Conservation (phyloP, 2,797 vertebrate genomes). For the Pyrrhura leucotis region DNA sequence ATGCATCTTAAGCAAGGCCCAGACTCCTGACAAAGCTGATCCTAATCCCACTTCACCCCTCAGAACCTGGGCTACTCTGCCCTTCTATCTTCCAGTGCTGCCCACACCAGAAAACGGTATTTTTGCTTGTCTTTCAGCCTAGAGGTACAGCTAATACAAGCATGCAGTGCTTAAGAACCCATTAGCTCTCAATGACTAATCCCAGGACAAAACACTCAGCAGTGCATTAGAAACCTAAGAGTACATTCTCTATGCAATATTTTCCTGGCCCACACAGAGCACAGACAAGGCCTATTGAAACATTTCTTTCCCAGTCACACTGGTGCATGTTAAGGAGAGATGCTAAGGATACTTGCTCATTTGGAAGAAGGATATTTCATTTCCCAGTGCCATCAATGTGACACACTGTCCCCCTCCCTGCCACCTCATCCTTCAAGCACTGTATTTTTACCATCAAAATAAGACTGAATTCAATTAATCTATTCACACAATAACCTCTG, state of each 20-base stretch:
- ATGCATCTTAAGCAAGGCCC: neutral
- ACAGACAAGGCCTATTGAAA: neutral
- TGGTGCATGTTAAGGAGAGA: neutral
- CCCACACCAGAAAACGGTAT: rapidly evolving
- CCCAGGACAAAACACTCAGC: neutral
- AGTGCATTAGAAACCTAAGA: neutral
- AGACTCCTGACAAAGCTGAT: neutral
- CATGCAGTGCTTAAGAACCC: neutral
- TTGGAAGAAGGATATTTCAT: neutral
- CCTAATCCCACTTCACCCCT: neutral
- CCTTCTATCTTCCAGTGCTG: neutral
- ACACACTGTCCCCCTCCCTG: neutral
- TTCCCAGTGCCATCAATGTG: neutral
- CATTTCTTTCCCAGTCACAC: neutral
- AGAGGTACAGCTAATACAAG: too few species aligned
- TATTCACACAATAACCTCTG: neutral
- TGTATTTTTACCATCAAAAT: neutral
- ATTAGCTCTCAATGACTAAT: neutral
- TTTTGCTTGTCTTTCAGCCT: too few species aligned
- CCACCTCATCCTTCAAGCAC: neutral
- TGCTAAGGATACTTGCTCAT: neutral
- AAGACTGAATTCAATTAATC: neutral
- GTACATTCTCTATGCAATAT: neutral
- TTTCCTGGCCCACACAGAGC: neutral
- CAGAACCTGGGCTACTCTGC: neutral